Evolutionary conservation across 1,140 invertebrate species (phyloP).

Genomic region (Diachasmimorpha longicaudata): DNA sequence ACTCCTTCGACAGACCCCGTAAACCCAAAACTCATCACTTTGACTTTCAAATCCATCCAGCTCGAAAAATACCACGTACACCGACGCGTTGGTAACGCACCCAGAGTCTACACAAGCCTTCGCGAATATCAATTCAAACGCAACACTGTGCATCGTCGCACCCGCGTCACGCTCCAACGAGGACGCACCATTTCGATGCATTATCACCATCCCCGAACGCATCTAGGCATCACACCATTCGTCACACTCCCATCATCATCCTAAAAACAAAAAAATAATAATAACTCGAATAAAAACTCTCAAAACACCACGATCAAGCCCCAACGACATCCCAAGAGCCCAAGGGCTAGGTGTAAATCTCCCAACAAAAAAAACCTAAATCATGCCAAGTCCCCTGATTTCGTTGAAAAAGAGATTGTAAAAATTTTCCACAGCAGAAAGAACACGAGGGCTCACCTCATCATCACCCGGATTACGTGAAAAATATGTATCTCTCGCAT

Average conservation of each 20-base stretch:
- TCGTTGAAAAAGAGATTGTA: too few relatives aligned
- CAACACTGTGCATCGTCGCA: conserved; percentile 9
- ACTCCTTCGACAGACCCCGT: too few relatives aligned
- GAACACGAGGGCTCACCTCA: too few relatives aligned
- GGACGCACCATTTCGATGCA: neutral
- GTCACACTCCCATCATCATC: neutral
- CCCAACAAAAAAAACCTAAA: too few relatives aligned
- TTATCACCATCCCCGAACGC: neutral
- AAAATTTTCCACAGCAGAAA: too few relatives aligned
- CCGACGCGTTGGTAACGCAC: neutral
- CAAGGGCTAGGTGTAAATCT: too few relatives aligned
- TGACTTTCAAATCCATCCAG: neutral
- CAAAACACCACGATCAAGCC: neutral
- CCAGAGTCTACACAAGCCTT: neutral
- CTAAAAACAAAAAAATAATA: too few relatives aligned
- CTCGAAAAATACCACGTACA: neutral
- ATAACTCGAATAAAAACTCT: neutral
- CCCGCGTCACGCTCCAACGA: conserved; percentile 2
- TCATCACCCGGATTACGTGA: too few relatives aligned
- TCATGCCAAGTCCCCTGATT: too few relatives aligned
- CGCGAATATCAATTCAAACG: neutral
- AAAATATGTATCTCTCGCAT: too few relatives aligned
- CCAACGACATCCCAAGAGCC: too few relatives aligned
- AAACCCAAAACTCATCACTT: neutral
- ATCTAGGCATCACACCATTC: neutral